These are phyloP conservation scores for Epinephelus cyanopodus DNA, from an alignment of 2,113 vertebrate species.

Conservation along the genomic window DNA sequence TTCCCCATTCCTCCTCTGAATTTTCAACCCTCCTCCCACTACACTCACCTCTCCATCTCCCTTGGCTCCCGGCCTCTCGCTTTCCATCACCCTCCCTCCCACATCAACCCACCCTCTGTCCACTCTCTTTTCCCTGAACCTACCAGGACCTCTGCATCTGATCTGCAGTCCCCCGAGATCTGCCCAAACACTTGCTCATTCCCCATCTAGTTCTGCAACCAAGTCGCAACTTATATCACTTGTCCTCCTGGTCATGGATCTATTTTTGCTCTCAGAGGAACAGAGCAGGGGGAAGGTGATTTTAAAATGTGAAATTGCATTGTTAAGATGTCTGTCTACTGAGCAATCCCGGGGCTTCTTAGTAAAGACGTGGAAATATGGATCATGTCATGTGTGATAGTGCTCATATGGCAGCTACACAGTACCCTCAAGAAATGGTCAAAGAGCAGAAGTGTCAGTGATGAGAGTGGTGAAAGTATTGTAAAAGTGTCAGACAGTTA, in stretches of 20 bases:
- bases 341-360: background rate
- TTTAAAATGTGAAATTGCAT: constrained; percentile 14
- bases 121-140: constrained; percentile 3
- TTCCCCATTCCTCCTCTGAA: constrained; percentile 24
- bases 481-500: constrained; percentile 35
- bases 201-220: constrained; percentile 5
- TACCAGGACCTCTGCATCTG: constrained; percentile 25
- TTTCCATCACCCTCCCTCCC: constrained; percentile 4
- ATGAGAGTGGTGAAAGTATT: constrained; percentile 12
- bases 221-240: background rate
- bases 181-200: constrained; percentile 46
- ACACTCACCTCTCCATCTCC: constrained; percentile 49
- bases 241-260: constrained; percentile 25
- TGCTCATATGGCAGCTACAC: background rate
- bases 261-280: constrained; percentile 13
- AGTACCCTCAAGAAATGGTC: background rate
- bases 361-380: constrained; percentile 27
- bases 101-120: constrained; percentile 18
- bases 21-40: constrained; percentile 36
- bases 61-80: constrained; percentile 31
- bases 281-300: background rate
- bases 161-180: constrained; percentile 37
- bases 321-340: background rate
- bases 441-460: constrained; percentile 27
- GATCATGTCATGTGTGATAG: constrained; percentile 8